phyloP scores from a whole-genome alignment of 2,797 vertebrate genomes.

The Leptatherina wallacei region DNA sequence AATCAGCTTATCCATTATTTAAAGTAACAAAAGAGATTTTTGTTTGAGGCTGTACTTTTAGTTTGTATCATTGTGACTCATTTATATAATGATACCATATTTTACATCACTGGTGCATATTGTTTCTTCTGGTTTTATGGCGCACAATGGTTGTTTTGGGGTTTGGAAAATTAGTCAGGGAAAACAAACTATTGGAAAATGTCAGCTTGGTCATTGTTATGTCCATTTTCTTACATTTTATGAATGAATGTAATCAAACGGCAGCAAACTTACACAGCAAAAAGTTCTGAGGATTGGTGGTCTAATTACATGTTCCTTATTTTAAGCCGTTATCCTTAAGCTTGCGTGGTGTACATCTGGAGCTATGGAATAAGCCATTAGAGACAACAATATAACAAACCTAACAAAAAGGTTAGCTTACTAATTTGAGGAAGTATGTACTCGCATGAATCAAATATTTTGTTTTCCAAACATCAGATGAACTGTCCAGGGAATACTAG shows the following conservation, averaged over 20 bases:
- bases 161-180: not conserved
- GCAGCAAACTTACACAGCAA: not conserved
- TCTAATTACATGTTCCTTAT: not conserved
- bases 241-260: not conserved
- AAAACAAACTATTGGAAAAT: not conserved
- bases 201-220: not conserved
- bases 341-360: not conserved
- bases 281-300: not conserved
- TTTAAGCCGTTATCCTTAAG: not conserved
- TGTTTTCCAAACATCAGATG: conserved; percentile 19
- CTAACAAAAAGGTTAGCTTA: not conserved
- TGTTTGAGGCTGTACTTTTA: not conserved
- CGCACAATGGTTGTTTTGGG: not conserved
- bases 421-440: conserved; percentile 2
- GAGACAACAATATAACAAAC: not conserved
- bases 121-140: not conserved
- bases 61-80: not conserved
- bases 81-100: no score
- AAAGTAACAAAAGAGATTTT: not conserved
- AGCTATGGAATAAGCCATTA: not conserved
- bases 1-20: not conserved
- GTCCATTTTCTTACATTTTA: not conserved
- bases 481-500: conserved; percentile 71
- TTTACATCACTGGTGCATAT: not conserved
- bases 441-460: conserved; percentile 15